These are phyloP conservation scores for Gandaritis pyraliata DNA, from an alignment of 2,888 invertebrate species.

Conservation along the genomic window DNA sequence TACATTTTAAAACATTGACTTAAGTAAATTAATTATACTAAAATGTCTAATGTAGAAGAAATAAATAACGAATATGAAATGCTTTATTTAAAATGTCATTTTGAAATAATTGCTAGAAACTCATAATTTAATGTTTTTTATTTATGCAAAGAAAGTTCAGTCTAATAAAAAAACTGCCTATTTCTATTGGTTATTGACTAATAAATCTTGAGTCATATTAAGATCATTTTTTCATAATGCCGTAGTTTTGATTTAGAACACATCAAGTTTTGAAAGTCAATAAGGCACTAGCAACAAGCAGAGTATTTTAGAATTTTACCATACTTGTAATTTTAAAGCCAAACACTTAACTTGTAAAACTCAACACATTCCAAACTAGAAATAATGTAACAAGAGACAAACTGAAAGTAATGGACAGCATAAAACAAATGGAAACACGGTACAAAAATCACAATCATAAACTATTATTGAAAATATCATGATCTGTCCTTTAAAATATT, in stretches of 20 bases:
- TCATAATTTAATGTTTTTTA: slow-evolving; percentile 71
- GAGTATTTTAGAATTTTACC: slow-evolving; percentile 62
- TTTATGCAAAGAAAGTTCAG: slow-evolving; percentile 70
- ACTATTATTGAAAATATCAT: slow-evolving; percentile 52
- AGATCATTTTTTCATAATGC: neutral
- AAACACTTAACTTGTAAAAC: slow-evolving; percentile 58
- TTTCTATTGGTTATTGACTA: slow-evolving; percentile 68
- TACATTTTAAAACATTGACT: slow-evolving; percentile 74
- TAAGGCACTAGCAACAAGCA: slow-evolving; percentile 76
- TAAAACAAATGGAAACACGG: slow-evolving; percentile 71
- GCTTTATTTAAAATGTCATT: slow-evolving; percentile 77
- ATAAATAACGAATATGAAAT: slow-evolving; percentile 84
- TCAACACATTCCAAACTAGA: slow-evolving; percentile 46
- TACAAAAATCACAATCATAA: slow-evolving; percentile 65
- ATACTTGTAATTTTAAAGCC: slow-evolving; percentile 73
- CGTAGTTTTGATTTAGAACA: slow-evolving; percentile 24
- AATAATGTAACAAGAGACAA: slow-evolving; percentile 52
- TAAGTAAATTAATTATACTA: slow-evolving; percentile 81
- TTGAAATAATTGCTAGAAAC: slow-evolving; percentile 71
- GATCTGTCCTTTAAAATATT: slow-evolving; percentile 51
- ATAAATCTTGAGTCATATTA: slow-evolving; percentile 56
- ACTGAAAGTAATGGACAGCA: slow-evolving; percentile 68
- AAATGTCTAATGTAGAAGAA: slow-evolving; percentile 75
- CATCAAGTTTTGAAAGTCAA: slow-evolving; percentile 72
- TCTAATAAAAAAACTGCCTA: slow-evolving; percentile 73